phyloP scores from a whole-genome alignment of 2,113 vertebrate genomes.

The Pseudorasbora parva region DNA sequence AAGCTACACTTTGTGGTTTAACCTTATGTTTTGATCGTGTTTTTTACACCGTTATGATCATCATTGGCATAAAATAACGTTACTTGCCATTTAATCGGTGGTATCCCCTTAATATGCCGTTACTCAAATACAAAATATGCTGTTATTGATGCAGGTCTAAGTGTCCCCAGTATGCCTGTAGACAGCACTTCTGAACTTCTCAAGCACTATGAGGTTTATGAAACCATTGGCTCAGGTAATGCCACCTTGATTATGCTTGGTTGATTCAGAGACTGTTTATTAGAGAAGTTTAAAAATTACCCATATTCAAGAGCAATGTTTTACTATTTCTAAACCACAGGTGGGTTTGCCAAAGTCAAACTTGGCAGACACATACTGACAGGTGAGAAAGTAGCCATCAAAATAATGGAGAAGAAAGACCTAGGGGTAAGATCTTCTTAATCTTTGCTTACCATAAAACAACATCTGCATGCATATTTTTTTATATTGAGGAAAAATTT shows the following conservation, averaged over 20 bases:
- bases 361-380: slow-evolving; percentile 87
- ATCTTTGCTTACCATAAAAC: not conserved
- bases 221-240: slow-evolving; percentile 80
- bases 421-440: slow-evolving; percentile 83
- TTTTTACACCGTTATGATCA: not conserved
- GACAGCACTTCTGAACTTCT: slow-evolving; percentile 73
- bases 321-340: slow-evolving; percentile 65
- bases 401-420: slow-evolving; percentile 93
- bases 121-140: not conserved
- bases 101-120: not conserved
- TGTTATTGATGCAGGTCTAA: slow-evolving; percentile 11
- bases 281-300: not conserved
- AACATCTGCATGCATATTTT: not conserved
- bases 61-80: not conserved
- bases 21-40: not conserved
- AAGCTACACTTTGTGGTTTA: not conserved
- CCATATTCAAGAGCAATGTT: not conserved
- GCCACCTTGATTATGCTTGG: not conserved
- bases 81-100: not conserved
- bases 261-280: not conserved
- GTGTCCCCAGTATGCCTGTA: slow-evolving; percentile 68
- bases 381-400: slow-evolving; percentile 93
- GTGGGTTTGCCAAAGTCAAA: slow-evolving; percentile 96
- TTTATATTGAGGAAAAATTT: not conserved
- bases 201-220: slow-evolving; percentile 77